A percentile compares a stretch with the other conserved stretches of the same genome.
Conservation (phyloP, 2,888 invertebrate species). For the Tillus elongatus region DNA sequence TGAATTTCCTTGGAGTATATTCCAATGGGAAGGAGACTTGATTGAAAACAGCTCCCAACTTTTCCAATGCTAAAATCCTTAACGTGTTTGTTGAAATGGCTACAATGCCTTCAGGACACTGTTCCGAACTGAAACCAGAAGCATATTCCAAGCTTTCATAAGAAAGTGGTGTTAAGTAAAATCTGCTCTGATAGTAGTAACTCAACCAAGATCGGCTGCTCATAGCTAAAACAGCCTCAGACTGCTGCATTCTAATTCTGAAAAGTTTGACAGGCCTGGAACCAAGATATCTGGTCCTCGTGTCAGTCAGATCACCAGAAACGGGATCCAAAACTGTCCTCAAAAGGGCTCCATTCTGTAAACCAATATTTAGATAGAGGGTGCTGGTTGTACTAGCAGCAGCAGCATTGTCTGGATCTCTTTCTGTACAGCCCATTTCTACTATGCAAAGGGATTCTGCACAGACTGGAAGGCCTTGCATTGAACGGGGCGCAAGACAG, state of each 20-base stretch:
- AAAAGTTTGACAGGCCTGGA: conserved; percentile 87
- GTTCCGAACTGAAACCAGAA: conserved; percentile 92
- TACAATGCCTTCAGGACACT: conserved; percentile 98
- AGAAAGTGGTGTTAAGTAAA: conserved; percentile 89
- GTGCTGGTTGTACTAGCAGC: conserved; percentile 62
- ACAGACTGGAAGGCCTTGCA: conserved; percentile 92
- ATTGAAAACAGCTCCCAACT: conserved; percentile 97
- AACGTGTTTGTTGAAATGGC: conserved; percentile 97
- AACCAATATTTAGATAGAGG: conserved; percentile 90
- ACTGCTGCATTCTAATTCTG: conserved; percentile 89
- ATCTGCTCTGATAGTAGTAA: conserved; percentile 95
- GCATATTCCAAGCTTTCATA: conserved; percentile 97
- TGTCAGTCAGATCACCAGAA: conserved; percentile 94
- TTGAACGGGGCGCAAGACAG: conserved; percentile 87
- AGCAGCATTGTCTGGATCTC: conserved; percentile 48
- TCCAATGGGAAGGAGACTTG: conserved; percentile 88
- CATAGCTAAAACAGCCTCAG: conserved; percentile 95
- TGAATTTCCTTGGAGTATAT: conserved; percentile 92
- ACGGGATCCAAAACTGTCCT: conserved; percentile 91
- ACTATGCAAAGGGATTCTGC: conserved; percentile 96
- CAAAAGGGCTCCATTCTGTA: conserved; percentile 91
- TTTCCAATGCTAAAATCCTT: conserved; percentile 93
- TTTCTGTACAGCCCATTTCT: conserved; percentile 72
- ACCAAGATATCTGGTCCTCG: conserved; percentile 92
- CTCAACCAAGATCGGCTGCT: conserved; percentile 97